Conservation (phyloP, 2,113 vertebrate species). For the Erythrolamprus reginae region DNA sequence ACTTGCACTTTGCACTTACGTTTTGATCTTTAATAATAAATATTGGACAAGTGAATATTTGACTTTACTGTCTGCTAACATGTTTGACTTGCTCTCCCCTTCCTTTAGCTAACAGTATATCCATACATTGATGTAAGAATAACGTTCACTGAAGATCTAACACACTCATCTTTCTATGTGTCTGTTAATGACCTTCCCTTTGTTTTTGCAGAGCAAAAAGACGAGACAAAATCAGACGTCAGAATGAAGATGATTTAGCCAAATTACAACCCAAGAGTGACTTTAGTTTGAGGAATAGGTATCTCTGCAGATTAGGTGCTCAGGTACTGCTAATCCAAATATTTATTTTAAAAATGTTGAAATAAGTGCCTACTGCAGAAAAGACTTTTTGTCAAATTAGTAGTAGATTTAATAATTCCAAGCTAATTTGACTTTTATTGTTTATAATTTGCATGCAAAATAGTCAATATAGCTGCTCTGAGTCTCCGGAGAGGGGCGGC, state of each 20-base stretch:
- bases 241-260: conserved; percentile 57
- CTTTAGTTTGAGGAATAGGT: conserved; percentile 76
- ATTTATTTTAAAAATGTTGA: not conserved
- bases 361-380: not conserved
- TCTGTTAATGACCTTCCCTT: conserved; percentile 32
- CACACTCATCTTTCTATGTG: not conserved
- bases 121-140: not conserved
- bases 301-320: conserved; percentile 79
- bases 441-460: not conserved
- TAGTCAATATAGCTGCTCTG: not conserved
- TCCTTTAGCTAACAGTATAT: not conserved
- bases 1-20: conserved; percentile 29
- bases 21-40: conserved; percentile 53
- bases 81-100: not conserved
- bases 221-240: conserved; percentile 39
- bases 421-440: not conserved
- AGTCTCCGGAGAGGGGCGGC: no score
- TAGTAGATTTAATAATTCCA: not conserved
- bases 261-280: conserved; percentile 71
- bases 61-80: conserved; percentile 25
- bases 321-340: conserved; percentile 66
- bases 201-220: conserved; percentile 58
- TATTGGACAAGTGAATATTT: conserved; percentile 46
- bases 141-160: not conserved
- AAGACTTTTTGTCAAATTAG: not conserved